Percentiles rank a stretch among this genome's conserved stretches.
phyloP scores from a whole-genome alignment of 2,797 vertebrate genomes.

The Monodelphis domestica region DNA sequence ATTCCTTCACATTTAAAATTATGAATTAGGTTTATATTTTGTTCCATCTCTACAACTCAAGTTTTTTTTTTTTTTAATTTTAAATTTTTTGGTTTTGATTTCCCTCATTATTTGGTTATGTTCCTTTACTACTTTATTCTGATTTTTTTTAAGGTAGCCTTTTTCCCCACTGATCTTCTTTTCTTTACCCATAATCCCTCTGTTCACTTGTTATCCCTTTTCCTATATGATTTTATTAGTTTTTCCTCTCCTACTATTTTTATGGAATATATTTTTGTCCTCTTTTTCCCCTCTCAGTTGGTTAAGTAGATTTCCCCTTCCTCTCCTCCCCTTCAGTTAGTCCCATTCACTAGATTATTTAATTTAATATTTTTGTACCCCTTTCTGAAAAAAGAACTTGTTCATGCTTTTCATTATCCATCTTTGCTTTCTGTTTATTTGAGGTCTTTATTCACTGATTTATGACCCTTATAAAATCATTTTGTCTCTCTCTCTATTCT shows the following conservation, averaged over 20 bases:
- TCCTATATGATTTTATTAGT: not conserved
- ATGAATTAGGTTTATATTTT: not conserved
- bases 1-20: not conserved
- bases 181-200: not conserved
- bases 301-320: not conserved
- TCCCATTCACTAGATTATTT: not conserved
- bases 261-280: not conserved
- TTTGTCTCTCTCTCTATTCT: not conserved
- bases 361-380: not conserved
- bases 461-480: not conserved
- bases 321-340: not conserved
- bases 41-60: not conserved
- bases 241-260: not conserved
- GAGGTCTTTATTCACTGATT: not conserved
- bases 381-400: not conserved
- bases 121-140: not conserved
- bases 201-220: not conserved
- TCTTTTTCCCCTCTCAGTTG: not conserved
- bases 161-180: not conserved
- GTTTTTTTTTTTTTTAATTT: no score
- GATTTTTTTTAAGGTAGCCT: not conserved
- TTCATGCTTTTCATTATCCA: not conserved
- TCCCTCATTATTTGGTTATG: not conserved
- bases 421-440: not conserved
- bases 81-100: no score